phyloP scores from a whole-genome alignment of 2,888 invertebrate genomes.

The Polymixis flavicincta region DNA sequence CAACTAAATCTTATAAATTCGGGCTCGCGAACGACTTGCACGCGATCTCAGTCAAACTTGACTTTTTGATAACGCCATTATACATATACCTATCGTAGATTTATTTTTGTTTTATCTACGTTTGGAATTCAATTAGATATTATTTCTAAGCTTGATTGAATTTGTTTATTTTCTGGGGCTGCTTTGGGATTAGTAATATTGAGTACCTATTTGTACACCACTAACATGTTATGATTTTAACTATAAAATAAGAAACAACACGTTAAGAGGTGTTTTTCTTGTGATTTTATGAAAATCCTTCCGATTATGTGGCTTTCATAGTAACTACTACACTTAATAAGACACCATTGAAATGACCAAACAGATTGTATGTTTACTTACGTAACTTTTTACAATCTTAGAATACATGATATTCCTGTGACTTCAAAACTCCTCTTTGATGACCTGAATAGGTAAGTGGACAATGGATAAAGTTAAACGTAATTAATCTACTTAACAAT shows the following conservation, averaged over 20 bases:
- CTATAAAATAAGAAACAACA: neutral
- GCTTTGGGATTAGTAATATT: neutral
- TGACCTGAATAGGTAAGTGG: neutral
- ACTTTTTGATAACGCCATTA: slow-evolving; percentile 87
- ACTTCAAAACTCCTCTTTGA: neutral
- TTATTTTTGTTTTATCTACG: slow-evolving; percentile 73
- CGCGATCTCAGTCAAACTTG: slow-evolving; percentile 87
- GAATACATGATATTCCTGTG: neutral
- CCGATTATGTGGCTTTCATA: neutral
- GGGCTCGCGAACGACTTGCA: slow-evolving; percentile 84
- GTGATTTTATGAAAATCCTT: neutral
- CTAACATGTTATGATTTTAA: too few relatives aligned
- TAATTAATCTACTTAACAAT: neutral
- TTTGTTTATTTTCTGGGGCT: slow-evolving; percentile 23
- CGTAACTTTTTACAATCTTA: neutral
- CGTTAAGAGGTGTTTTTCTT: neutral
- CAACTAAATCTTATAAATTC: slow-evolving; percentile 88
- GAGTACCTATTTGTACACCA: neutral
- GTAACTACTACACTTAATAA: neutral
- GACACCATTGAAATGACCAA: neutral
- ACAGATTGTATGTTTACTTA: too few relatives aligned
- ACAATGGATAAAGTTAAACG: neutral
- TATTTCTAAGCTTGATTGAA: slow-evolving; percentile 40
- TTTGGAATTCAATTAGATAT: slow-evolving; percentile 64
- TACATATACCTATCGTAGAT: slow-evolving; percentile 72